Base-by-base conservation (phyloP, 2,113 vertebrate species). In the Psephotus haematonotus region DNA sequence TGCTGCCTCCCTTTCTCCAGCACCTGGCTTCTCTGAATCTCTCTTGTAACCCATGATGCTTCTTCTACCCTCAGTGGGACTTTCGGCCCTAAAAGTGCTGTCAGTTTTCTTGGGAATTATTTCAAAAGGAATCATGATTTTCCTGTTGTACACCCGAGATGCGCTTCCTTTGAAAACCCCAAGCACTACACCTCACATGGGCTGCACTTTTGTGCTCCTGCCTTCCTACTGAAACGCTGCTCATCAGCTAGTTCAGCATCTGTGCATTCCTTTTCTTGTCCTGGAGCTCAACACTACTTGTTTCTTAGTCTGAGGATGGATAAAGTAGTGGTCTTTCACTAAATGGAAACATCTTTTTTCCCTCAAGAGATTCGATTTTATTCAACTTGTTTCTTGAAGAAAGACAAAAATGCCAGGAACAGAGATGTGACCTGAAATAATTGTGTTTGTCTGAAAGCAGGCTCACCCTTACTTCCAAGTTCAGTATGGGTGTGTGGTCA, bases 351-450 rank as follows among this genome's bases (percentile, higher is more conserved):
- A 67, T 74, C 53, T 50, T 95, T 93, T 91, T 80, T 46, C 60
- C 67, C 88, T 88, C 63, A 82, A 79, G 82, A 93, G 75, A 70
- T 86, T 82, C 92, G 31, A 60, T 88, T 91, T 96, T 81, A 86
- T 80, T 76, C 64, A 70, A 57, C 46, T 63, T 88, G 13, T 88
- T 93, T 91, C 82, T 88, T 95, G 68, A 90, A 85, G 70, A 65
- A 74, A 82, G 63, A 80, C 67, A 74, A 91, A 91, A 88, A 80
- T 74, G n/a, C 29, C 76, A 83, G 63, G 76, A 88, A 47, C n/a
- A 57, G 63, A 91, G 67, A 77, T 59, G n/a, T 39, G 68, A 96
- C 59, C 71, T 77, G 75, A 77, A 92, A 37, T 63, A 46, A 62
- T 79, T 35, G 68, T 78, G 65, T 94, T 92, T 91, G 44, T 65